Conservation (phyloP, 2,888 invertebrate genomes). For the Axea sp. region DNA sequence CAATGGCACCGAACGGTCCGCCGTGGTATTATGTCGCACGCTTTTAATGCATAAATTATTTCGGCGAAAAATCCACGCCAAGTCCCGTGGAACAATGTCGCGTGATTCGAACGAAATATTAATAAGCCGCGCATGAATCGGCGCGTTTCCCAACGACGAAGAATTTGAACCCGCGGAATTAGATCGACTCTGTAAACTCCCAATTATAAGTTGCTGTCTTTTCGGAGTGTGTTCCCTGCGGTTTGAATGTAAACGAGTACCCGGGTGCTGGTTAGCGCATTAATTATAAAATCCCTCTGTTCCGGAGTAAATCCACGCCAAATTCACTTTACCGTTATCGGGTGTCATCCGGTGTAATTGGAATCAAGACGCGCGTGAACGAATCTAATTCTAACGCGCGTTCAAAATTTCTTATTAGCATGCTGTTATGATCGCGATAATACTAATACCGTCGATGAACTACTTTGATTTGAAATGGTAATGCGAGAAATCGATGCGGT, state of each 20-base stretch:
- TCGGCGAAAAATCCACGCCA: constrained; percentile 10
- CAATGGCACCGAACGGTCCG: constrained; percentile 11
- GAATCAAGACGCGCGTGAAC: constrained; percentile 37
- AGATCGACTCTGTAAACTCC: constrained; percentile 65
- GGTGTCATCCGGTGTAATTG: constrained; percentile 43
- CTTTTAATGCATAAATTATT: constrained; percentile 42
- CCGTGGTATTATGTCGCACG: constrained; percentile 2
- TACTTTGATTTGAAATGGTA: too few species aligned
- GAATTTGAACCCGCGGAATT: constrained; percentile 66
- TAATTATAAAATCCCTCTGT: constrained; percentile 67
- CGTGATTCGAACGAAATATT: constrained; percentile 36
- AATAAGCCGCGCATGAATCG: constrained; percentile 41
- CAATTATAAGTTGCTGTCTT: constrained; percentile 67
- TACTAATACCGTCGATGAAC: too few species aligned
- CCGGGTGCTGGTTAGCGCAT: constrained; percentile 63
- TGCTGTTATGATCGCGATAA: constrained; percentile 13
- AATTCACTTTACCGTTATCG: constrained; percentile 47
- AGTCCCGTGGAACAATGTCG: constrained; percentile 17
- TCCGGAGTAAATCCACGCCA: constrained; percentile 29
- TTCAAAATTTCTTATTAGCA: constrained; percentile 39
- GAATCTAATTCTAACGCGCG: constrained; percentile 23
- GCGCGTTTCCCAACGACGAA: constrained; percentile 62
- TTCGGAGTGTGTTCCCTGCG: constrained; percentile 61
- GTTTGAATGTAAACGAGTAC: constrained; percentile 66
- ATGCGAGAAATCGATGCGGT: too few species aligned